These are phyloP conservation scores for Schizotus pectinicornis DNA, from an alignment of 2,888 invertebrate genomes.

Conservation along the genomic window DNA sequence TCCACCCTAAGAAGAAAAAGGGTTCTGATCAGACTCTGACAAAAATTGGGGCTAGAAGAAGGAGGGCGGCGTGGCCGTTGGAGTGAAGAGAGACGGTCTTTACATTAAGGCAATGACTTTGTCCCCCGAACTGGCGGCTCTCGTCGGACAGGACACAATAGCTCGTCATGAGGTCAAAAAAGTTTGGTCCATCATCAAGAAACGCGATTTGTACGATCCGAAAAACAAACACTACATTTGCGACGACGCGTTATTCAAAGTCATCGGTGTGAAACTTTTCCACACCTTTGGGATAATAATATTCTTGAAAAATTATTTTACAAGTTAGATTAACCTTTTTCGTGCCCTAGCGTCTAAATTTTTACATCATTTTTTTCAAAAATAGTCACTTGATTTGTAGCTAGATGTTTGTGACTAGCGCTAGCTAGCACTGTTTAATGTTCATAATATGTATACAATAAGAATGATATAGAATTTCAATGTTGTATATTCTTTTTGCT, in stretches of 20 bases:
- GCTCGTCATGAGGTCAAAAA: constrained; percentile 89
- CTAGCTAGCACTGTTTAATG: constrained; percentile 27
- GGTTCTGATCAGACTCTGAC: constrained; percentile 71
- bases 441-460: constrained; percentile 18
- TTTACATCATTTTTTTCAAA: constrained; percentile 24
- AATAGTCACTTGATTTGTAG: constrained; percentile 19
- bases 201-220: constrained; percentile 88
- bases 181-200: constrained; percentile 89
- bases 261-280: constrained; percentile 91
- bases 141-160: constrained; percentile 84
- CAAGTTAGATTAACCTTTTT: constrained; percentile 60
- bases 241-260: constrained; percentile 86
- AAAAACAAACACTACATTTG: constrained; percentile 95
- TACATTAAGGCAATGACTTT: constrained; percentile 86
- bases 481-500: constrained; percentile 7
- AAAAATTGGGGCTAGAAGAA: constrained; percentile 72
- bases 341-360: constrained; percentile 16
- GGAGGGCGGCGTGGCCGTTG: constrained; percentile 48
- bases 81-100: constrained; percentile 68
- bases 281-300: constrained; percentile 98
- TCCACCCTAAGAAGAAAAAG: constrained; percentile 66
- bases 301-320: constrained; percentile 89
- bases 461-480: background rate
- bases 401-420: constrained; percentile 26
- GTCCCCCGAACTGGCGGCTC: constrained; percentile 82